Base-by-base conservation (phyloP, 2,797 vertebrate genomes). In the Syngnathus acus region DNA sequence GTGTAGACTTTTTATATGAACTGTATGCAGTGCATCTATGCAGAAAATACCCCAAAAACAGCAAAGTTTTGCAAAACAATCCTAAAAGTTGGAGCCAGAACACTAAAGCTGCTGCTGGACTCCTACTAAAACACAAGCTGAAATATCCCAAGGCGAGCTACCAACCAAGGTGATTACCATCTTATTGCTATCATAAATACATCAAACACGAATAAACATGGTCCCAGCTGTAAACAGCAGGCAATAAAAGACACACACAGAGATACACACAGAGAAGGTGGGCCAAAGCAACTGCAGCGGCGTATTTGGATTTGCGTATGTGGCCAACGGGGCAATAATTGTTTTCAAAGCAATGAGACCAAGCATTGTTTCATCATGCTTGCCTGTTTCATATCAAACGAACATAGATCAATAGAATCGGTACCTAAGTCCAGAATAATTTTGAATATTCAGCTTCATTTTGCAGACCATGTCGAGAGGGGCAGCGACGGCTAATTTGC, bases 371-470 rank as follows among this genome's bases (percentile, higher is more conserved):
- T 82, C 71, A 75, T 83, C 75, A 70, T 76, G 26, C 65, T 48
- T 21, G 54, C 68, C 37, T 81, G 82, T 74, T 62, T 32, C 62
- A 19, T 59, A 76, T 83, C 75, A 86, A 73, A 82, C 26, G 68
- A 72, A 76, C 37, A 58, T 9, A 39, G 65, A 75, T 69, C 54
- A 63, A 67, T 77, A 68, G 67, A 26, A 75, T 42, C 1, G 0
- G 0, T 14, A 17, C 19, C n/a, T 14, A 78, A 62, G 32, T 51
- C 16, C 64, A 76, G 71, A 72, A 79, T 74, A 82, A 65, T 78
- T 70, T 71, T 21, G 71, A 71, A 42, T 32, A 65, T 68, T 1
- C 11, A 42, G 26, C 39, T 64, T 23, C 48, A 60, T 64, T 43
- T 40, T 59, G 66, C 60, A 66, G 57, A 67, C 55, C 21, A 64